phyloP scores from a whole-genome alignment of 2,113 vertebrate genomes.

The Rhodinocichla rosea region DNA sequence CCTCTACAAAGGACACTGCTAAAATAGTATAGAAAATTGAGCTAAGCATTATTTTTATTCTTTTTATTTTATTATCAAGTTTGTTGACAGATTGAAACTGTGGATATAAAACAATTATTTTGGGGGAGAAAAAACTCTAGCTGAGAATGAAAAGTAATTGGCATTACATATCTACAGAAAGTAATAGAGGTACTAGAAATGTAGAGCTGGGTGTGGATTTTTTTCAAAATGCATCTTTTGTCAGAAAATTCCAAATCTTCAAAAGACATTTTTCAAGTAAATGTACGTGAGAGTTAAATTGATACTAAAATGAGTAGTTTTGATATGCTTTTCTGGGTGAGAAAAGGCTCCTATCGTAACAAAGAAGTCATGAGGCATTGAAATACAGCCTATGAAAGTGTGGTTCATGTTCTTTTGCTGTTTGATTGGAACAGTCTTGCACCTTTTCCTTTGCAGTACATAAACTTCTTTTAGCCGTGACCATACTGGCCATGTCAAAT shows the following conservation, averaged over 20 bases:
- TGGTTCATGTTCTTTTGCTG: neutral
- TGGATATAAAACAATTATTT: neutral
- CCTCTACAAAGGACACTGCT: neutral
- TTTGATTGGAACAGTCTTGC: neutral
- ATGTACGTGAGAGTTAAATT: neutral
- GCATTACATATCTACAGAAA: neutral
- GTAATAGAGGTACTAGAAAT: neutral
- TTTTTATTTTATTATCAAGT: neutral
- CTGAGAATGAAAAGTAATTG: neutral
- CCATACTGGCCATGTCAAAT: neutral
- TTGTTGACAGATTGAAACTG: neutral
- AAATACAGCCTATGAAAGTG: neutral
- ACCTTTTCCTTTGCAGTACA: neutral
- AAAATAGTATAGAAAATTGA: neutral
- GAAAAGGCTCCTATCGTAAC: neutral
- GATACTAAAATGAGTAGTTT: neutral
- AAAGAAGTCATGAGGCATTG: neutral
- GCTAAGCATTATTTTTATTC: neutral
- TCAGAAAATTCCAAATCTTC: neutral
- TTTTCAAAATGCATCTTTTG: neutral
- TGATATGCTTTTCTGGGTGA: neutral
- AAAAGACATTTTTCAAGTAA: neutral
- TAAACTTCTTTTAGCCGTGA: neutral
- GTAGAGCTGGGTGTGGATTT: rapidly evolving
- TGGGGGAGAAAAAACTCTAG: rapidly evolving